Evolutionary conservation across 2,113 vertebrate species (phyloP), one percentile per base, ranked within the genome.

Genomic region (Prinia subflava): DNA sequence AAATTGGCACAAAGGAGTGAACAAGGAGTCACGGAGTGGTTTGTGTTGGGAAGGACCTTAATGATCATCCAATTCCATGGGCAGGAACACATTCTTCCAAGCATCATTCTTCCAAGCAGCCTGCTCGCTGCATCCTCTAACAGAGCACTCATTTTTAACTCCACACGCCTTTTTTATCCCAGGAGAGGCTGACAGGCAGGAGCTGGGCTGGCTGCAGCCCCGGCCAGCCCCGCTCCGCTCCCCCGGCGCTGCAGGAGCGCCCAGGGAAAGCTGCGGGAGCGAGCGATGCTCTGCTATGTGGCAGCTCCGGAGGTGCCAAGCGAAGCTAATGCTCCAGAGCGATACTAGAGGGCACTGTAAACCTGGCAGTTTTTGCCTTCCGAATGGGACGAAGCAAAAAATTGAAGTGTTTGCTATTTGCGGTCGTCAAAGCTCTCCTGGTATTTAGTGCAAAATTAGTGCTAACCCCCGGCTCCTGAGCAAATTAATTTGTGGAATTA

Each of bases 301-400:
- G 76, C 83, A 59, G 80, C 57, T 92, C 75, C 37, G 76, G 28
- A 22, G 90, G 91, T 87, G 92, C 86, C 94, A 90, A 5, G 6
- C 46, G 7, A 15, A 89, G 95, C 94, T 60, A 47, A 87, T 97
- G 95, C 95, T 94, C 30, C 64, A 0, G 46, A 13, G 59, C 65
- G 91, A 96, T 97, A 96, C 96, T 97, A 96, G 95, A 95, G 96
- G 96, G 96, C 96, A 97, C 96, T 97, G 93, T 94, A 82, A 95
- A 94, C 91, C 95, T 91, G 93, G 78, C 93, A 84, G 96, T 94
- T 91, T 91, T 69, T 15, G 94, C 57, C 88, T 96, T 56, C 59
- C 12, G 94, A 93, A 56, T 15, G 91, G 93, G 75, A 81, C 47
- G n/a, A 11, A 82, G 90, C 17, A 63, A 84, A 80, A 83, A 89